Conservation (phyloP, 1,140 invertebrate genomes). For the Drosophila trapezifrons region DNA sequence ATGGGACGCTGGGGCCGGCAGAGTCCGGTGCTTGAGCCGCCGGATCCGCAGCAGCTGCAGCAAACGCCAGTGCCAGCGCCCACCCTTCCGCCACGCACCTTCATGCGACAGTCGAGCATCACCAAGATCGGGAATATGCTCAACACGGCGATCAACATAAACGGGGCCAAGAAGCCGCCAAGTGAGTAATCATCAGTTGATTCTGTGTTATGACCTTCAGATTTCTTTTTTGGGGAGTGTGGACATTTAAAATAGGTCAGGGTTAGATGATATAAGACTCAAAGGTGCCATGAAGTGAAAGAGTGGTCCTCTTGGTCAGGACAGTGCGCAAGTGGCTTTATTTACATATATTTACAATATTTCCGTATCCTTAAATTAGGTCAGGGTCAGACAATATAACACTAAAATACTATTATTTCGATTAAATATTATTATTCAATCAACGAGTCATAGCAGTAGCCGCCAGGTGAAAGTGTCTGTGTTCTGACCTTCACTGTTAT, state of each 20-base stretch:
- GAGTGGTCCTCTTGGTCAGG: not conserved
- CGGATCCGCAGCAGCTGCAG: slow-evolving; percentile 65
- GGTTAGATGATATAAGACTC: not conserved
- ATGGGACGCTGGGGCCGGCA: slow-evolving; percentile 83
- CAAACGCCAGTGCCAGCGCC: slow-evolving; percentile 55
- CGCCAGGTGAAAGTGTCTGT: not conserved
- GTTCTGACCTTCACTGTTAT: not conserved
- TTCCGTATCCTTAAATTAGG: not conserved
- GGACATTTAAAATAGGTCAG: not conserved
- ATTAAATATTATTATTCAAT: too few species aligned
- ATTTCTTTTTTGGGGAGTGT: slow-evolving; percentile 3
- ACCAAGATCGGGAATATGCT: slow-evolving; percentile 88
- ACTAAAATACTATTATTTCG: not conserved
- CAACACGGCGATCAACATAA: slow-evolving; percentile 87
- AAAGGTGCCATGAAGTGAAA: not conserved
- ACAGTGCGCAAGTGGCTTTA: not conserved
- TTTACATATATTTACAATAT: not conserved
- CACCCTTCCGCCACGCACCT: slow-evolving; percentile 84
- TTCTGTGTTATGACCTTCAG: slow-evolving; percentile 4
- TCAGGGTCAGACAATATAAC: not conserved
- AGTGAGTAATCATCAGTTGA: slow-evolving; percentile 63
- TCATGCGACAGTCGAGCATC: slow-evolving; percentile 88
- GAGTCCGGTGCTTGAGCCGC: slow-evolving; percentile 75
- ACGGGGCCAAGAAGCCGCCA: slow-evolving; percentile 79
- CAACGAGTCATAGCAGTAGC: too few species aligned